These are phyloP conservation scores for Drosophila prolongata DNA, from an alignment of 2,888 invertebrate species.

Conservation along the genomic window DNA sequence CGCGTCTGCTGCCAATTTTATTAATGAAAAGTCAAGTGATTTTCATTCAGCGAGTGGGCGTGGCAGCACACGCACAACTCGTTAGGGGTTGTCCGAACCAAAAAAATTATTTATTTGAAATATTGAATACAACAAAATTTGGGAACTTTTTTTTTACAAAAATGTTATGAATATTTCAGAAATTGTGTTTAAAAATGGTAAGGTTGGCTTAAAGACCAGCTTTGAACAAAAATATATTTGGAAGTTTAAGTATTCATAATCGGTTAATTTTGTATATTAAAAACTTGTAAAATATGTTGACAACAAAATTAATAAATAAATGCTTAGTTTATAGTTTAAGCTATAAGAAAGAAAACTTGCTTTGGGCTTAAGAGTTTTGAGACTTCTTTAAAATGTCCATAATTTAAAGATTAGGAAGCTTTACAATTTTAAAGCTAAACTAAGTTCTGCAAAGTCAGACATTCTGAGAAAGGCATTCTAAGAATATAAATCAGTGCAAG, in stretches of 20 bases:
- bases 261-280: no score
- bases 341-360: no score
- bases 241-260: no score
- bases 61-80: conserved; percentile 57
- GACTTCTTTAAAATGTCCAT: no score
- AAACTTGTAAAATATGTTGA: no score
- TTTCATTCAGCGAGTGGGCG: conserved; percentile 62
- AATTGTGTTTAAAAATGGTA: neutral
- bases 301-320: no score
- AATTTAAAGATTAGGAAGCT: no score
- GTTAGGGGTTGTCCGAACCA: conserved; percentile 58
- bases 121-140: conserved; percentile 34
- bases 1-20: conserved; percentile 62
- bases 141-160: neutral
- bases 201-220: neutral
- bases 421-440: no score
- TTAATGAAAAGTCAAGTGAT: conserved; percentile 77
- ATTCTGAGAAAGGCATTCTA: no score
- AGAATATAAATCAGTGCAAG: conserved; percentile 2
- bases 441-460: no score
- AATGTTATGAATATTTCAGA: conserved; percentile 47
- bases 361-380: no score
- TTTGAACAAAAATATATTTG: neutral
- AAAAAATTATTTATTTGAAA: conserved; percentile 38
- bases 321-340: no score